A percentile compares a stretch with the other conserved stretches of the same genome.
These are phyloP conservation scores for Pelvicachromis taeniatus DNA, from an alignment of 2,113 vertebrate genomes.

Conservation along the genomic window DNA sequence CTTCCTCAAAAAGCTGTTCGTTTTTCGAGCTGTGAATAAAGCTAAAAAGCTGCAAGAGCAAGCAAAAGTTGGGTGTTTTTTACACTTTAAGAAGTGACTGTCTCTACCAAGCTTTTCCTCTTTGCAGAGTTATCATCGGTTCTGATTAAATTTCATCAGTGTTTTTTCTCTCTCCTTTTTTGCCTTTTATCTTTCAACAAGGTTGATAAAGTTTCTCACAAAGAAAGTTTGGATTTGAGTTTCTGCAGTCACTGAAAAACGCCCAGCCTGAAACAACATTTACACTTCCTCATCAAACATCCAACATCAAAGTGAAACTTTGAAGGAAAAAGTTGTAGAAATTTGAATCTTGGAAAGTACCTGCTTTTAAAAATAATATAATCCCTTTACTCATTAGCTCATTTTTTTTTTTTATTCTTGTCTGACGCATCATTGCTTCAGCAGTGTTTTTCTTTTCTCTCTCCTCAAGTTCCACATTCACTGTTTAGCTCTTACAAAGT, in stretches of 20 bases:
- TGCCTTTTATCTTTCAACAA: neutral
- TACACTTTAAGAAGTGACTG: too few relatives aligned
- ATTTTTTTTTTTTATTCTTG: neutral
- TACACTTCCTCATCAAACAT: neutral
- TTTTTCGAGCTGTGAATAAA: neutral
- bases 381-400: neutral
- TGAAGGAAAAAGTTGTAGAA: neutral
- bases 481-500: neutral
- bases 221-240: neutral
- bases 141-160: neutral
- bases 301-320: neutral
- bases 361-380: neutral
- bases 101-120: neutral
- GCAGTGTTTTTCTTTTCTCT: neutral
- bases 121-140: neutral
- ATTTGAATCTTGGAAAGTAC: neutral
- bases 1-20: neutral
- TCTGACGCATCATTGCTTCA: neutral
- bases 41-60: neutral
- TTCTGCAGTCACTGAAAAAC: neutral
- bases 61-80: neutral
- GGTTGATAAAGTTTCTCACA: neutral
- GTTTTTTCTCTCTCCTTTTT: neutral
- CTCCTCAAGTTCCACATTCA: neutral
- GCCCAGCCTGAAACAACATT: neutral